Percentiles rank a stretch among this genome's conserved stretches.
phyloP scores from a whole-genome alignment of 2,113 vertebrate species.

The Myxocyprinus asiaticus region DNA sequence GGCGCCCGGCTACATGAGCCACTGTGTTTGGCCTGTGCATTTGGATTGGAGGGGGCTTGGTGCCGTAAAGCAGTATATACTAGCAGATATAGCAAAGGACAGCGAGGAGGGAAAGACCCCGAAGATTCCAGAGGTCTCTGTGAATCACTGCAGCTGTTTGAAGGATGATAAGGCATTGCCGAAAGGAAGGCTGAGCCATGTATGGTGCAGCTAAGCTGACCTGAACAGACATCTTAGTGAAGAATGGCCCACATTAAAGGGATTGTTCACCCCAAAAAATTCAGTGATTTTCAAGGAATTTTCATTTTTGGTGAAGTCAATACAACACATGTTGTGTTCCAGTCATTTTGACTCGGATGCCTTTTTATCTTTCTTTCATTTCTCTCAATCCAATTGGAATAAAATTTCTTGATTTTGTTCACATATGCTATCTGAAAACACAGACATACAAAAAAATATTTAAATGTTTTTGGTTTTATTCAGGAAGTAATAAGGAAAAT shows the following conservation, averaged over 20 bases:
- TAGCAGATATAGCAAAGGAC: slow-evolving; percentile 23
- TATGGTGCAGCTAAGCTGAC: slow-evolving; percentile 8
- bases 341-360: no score
- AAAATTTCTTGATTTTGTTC: no score
- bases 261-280: no score
- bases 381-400: no score
- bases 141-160: slow-evolving; percentile 39
- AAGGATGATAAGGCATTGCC: slow-evolving; percentile 33
- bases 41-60: not conserved
- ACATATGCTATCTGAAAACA: no score
- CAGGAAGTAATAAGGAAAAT: no score
- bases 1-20: slow-evolving; percentile 28
- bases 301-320: no score
- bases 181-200: slow-evolving; percentile 37
- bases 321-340: no score
- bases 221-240: slow-evolving; percentile 24
- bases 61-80: not conserved
- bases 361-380: no score
- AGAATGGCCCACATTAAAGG: not conserved
- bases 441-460: no score
- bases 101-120: slow-evolving; percentile 10
- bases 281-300: no score
- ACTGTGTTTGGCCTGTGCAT: not conserved
- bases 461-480: no score
- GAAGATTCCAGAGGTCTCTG: slow-evolving; percentile 27